Evolutionary conservation across 1,140 invertebrate genomes (phyloP).

Genomic region (Cydia pomonella): DNA sequence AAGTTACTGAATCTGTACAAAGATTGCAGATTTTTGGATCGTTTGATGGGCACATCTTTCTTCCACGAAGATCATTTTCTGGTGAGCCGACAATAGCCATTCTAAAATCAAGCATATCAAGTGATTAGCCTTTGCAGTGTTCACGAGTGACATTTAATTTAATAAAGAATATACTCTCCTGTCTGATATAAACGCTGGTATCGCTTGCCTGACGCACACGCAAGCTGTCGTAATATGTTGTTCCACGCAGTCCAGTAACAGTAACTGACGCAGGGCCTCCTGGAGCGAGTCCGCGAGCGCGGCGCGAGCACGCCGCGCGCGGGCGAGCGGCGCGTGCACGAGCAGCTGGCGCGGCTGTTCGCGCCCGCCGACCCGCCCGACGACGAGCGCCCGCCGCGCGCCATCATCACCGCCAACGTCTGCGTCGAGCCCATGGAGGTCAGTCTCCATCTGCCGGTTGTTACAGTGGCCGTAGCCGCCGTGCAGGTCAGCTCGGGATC

Average conservation of each 20-base stretch:
- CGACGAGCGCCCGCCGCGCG: constrained; percentile 19
- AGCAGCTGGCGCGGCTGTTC: constrained; percentile 75
- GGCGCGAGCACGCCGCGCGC: constrained; percentile 69
- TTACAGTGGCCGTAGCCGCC: no score
- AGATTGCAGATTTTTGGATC: constrained; percentile 92
- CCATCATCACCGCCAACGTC: constrained; percentile 43
- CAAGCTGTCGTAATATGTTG: background rate
- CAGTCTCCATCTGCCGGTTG: constrained; percentile 36
- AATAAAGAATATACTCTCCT: no score
- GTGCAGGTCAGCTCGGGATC: no score
- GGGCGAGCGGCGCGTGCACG: constrained; percentile 75
- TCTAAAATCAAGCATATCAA: no score
- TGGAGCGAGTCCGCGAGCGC: constrained; percentile 75
- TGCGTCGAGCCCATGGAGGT: constrained; percentile 33
- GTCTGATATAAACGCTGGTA: no score
- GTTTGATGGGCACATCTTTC: constrained; percentile 91
- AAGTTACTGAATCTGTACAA: constrained; percentile 91
- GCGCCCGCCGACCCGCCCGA: constrained; percentile 45
- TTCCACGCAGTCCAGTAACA: background rate
- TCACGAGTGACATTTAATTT: no score
- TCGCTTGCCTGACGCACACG: no score
- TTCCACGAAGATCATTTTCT: constrained; percentile 90
- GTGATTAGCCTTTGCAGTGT: no score
- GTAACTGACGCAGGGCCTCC: constrained; percentile 55
- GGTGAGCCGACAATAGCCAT: constrained; percentile 50